A percentile compares a stretch with the other conserved stretches of the same genome.
phyloP scores from a whole-genome alignment of 2,797 vertebrate species.

The Luscinia luscinia region DNA sequence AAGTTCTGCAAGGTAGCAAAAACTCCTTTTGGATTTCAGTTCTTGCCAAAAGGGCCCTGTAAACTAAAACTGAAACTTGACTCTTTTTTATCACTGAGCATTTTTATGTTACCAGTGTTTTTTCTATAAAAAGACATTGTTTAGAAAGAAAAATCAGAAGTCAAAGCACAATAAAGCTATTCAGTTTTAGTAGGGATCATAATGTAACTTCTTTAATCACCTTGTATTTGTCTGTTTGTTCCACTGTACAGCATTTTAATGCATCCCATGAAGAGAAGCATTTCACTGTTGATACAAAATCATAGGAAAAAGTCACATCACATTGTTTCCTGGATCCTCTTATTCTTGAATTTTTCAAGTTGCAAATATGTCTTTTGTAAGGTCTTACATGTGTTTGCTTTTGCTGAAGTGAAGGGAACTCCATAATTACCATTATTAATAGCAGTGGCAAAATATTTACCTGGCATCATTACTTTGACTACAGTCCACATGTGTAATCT shows the following conservation, averaged over 20 bases:
- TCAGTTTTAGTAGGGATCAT: not conserved
- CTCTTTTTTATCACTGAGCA: not conserved
- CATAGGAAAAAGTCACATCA: not conserved
- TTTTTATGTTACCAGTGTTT: not conserved
- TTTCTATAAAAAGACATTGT: not conserved
- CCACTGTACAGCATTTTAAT: not conserved
- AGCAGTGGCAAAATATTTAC: conserved; percentile 37
- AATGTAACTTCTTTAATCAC: not conserved
- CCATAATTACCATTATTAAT: conserved; percentile 14
- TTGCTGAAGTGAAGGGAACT: not conserved
- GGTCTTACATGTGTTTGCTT: not conserved
- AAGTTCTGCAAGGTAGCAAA: conserved; percentile 5
- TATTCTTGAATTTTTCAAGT: not conserved
- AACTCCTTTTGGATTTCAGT: not conserved
- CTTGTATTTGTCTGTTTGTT: not conserved
- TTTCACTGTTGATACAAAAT: not conserved
- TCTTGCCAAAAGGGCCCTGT: not conserved
- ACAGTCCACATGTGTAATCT: not conserved
- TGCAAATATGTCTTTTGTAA: not conserved
- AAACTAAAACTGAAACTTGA: not conserved
- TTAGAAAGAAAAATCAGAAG: not conserved
- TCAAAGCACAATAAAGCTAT: not conserved
- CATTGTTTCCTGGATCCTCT: not conserved
- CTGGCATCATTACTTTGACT: conserved; percentile 22
- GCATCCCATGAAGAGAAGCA: not conserved